phyloP scores from a whole-genome alignment of 2,113 vertebrate genomes.

The Bufo gargarizans region DNA sequence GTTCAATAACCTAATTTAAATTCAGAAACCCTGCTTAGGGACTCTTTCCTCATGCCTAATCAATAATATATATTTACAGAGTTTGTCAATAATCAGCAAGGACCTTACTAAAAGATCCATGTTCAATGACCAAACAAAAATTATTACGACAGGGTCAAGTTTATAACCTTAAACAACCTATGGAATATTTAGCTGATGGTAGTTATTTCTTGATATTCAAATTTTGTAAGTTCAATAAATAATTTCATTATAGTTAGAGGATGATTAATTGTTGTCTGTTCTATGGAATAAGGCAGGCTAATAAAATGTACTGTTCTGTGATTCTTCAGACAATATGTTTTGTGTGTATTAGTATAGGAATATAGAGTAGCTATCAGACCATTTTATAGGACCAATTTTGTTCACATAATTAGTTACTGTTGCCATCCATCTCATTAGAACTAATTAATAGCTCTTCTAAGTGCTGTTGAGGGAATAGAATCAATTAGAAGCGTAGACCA shows the following conservation, averaged over 20 bases:
- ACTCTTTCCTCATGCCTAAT: slow-evolving; percentile 48
- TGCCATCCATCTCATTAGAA: slow-evolving; percentile 59
- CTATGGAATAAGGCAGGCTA: slow-evolving; percentile 8
- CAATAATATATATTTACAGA: slow-evolving; percentile 57
- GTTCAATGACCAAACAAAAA: slow-evolving; percentile 35
- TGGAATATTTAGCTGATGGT: slow-evolving; percentile 13
- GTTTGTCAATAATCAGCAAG: slow-evolving; percentile 55
- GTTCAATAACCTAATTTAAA: slow-evolving; percentile 58
- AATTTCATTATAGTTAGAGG: slow-evolving; percentile 14
- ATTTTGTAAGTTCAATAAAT: slow-evolving; percentile 23
- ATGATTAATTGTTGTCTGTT: slow-evolving; percentile 29
- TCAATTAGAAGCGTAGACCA: slow-evolving; percentile 59
- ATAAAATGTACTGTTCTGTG: slow-evolving; percentile 53
- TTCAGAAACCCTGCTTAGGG: slow-evolving; percentile 53
- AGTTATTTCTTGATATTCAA: slow-evolving; percentile 11
- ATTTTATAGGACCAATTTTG: slow-evolving; percentile 56
- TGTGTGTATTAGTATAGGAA: slow-evolving; percentile 52
- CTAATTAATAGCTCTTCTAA: slow-evolving; percentile 59
- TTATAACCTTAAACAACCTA: slow-evolving; percentile 36
- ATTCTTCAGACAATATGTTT: slow-evolving; percentile 55
- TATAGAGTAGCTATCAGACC: slow-evolving; percentile 55
- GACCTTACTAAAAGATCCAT: slow-evolving; percentile 46
- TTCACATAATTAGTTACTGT: slow-evolving; percentile 59
- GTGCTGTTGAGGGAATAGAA: slow-evolving; percentile 59
- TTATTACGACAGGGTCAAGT: slow-evolving; percentile 52